phyloP scores from a whole-genome alignment of 2,113 vertebrate genomes.

The Benitochromis conjunctus region DNA sequence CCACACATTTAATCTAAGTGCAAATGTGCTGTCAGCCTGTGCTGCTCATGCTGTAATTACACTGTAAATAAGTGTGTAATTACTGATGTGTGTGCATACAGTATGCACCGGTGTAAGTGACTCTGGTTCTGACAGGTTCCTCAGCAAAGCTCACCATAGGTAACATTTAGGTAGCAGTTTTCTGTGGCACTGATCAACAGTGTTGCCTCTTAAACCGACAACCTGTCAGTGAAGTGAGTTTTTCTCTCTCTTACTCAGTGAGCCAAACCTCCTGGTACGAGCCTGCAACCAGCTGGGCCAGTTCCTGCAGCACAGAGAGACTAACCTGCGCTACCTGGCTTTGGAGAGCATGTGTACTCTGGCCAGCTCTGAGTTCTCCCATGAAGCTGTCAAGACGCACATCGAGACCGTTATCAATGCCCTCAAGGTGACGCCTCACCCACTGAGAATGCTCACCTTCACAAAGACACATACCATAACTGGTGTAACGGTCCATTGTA shows the following conservation, averaged over 20 bases:
- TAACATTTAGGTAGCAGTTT: not conserved
- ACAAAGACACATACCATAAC: not conserved
- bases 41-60: not conserved
- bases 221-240: not conserved
- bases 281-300: conserved; percentile 83
- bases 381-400: conserved; percentile 80
- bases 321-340: conserved; percentile 82
- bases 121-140: not conserved
- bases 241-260: conserved; percentile 41
- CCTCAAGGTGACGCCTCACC: conserved; percentile 69
- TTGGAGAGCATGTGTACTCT: conserved; percentile 84
- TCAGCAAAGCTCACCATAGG: not conserved
- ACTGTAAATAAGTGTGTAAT: not conserved
- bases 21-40: not conserved
- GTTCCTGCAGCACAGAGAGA: conserved; percentile 83
- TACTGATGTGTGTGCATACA: not conserved
- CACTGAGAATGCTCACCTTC: not conserved
- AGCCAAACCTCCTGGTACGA: conserved; percentile 79
- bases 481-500: not conserved
- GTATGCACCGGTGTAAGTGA: not conserved
- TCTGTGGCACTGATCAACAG: not conserved
- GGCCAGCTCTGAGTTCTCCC: conserved; percentile 79
- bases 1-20: not conserved
- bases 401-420: conserved; percentile 84
- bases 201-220: not conserved